These are phyloP conservation scores for Orbicella faveolata DNA, from an alignment of 64 coral and sea anemone genomes.

Conservation along the genomic window DNA sequence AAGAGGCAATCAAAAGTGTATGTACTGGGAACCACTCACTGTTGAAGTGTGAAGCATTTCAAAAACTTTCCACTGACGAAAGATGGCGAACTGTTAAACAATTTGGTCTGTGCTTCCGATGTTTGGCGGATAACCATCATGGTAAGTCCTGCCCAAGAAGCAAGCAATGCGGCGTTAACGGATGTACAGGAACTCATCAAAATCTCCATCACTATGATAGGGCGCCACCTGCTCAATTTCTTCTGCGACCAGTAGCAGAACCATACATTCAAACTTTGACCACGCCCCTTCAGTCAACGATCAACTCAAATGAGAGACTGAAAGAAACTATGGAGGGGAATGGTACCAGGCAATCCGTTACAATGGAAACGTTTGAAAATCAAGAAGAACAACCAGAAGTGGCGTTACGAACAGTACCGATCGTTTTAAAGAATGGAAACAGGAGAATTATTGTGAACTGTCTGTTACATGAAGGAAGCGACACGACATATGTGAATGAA, in stretches of 20 bases:
- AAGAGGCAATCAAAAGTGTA: not conserved
- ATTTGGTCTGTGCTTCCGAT: slow-evolving; percentile 38
- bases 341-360: not conserved
- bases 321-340: slow-evolving; percentile 4
- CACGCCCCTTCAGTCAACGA: not conserved
- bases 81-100: not conserved
- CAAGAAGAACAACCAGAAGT: not conserved
- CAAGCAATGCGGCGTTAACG: slow-evolving; percentile 36
- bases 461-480: slow-evolving; percentile 30
- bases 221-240: not conserved
- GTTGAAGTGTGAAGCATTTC: not conserved
- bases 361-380: not conserved
- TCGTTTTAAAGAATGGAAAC: not conserved
- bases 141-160: slow-evolving; percentile 30
- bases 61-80: not conserved
- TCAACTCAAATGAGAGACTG: not conserved
- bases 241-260: not conserved
- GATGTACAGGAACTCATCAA: slow-evolving; percentile 54
- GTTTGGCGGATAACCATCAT: slow-evolving; percentile 31
- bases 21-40: not conserved
- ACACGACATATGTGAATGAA: slow-evolving; percentile 44
- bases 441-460: slow-evolving; percentile 30
- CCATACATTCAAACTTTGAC: not conserved
- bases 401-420: slow-evolving; percentile 20
- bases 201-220: slow-evolving; percentile 13